These are phyloP conservation scores for Tursiops truncatus DNA, from an alignment of 2,113 vertebrate genomes.

Conservation along the genomic window DNA sequence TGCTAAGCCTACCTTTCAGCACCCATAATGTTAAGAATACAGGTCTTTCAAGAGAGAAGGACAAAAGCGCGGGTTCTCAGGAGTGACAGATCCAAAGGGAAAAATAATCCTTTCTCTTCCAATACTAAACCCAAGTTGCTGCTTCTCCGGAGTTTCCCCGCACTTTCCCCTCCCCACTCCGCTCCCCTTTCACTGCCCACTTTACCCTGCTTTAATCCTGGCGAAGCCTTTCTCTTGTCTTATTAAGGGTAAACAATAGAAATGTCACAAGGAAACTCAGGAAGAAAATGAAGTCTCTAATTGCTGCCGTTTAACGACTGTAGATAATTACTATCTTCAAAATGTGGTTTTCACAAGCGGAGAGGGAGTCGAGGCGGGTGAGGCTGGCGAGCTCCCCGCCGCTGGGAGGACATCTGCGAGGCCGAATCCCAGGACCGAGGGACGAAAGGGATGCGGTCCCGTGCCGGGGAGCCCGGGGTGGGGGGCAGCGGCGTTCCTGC, in stretches of 20 bases:
- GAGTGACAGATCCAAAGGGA: constrained; percentile 59
- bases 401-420: neutral
- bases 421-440: neutral
- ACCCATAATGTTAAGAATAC: constrained; percentile 48
- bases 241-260: constrained; percentile 69
- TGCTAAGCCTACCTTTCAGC: constrained; percentile 37
- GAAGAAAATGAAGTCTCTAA: constrained; percentile 71
- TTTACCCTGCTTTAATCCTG: constrained; percentile 40
- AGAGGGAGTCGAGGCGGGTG: neutral
- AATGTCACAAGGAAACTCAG: constrained; percentile 67
- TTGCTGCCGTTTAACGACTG: constrained; percentile 59
- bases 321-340: constrained; percentile 58
- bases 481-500: neutral
- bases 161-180: neutral
- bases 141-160: neutral
- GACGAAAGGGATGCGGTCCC: neutral
- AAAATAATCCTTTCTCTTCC: constrained; percentile 73
- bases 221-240: constrained; percentile 28
- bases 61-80: constrained; percentile 67
- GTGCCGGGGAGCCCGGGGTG: neutral
- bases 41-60: constrained; percentile 65
- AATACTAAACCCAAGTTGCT: constrained; percentile 24
- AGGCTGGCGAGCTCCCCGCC: neutral
- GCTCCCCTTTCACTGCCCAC: constrained; percentile 51
- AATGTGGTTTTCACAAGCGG: constrained; percentile 44